Evolutionary conservation across 2,797 vertebrate species (phyloP).

Genomic region (Dendrocincla fuliginosa): DNA sequence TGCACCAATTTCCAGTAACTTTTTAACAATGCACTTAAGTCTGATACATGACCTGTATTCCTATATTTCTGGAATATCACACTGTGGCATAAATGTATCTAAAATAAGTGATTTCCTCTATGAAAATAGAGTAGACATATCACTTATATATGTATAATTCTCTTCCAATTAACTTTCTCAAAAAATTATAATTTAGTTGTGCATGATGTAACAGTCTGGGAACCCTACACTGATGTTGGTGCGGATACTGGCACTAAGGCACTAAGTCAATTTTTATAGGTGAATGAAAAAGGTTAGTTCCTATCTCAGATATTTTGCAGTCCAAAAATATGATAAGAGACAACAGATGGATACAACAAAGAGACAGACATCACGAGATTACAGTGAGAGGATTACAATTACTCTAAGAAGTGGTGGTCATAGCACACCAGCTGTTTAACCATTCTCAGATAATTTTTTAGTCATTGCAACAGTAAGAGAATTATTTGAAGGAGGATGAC

Average conservation of each 20-base stretch:
- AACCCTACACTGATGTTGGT: not conserved
- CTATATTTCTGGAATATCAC: not conserved
- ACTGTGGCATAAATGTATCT: not conserved
- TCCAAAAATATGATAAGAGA: not conserved
- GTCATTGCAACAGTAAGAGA: not conserved
- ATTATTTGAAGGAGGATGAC: not conserved
- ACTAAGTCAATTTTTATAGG: not conserved
- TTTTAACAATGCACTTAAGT: not conserved
- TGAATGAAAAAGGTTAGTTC: not conserved
- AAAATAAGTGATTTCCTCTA: not conserved
- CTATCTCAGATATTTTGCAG: not conserved
- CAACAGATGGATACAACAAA: slow-evolving; percentile 26
- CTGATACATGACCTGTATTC: not conserved
- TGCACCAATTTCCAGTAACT: not conserved
- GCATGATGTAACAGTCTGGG: not conserved
- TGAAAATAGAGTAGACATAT: not conserved
- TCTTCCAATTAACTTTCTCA: not conserved
- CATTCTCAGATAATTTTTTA: slow-evolving; percentile 20
- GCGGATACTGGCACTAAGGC: not conserved
- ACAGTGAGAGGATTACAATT: slow-evolving; percentile 50
- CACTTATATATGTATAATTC: not conserved
- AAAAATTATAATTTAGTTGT: not conserved
- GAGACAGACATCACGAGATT: not conserved
- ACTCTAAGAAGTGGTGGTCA: slow-evolving; percentile 35
- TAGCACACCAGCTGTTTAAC: slow-evolving; percentile 36